Conservation (phyloP, 2,797 vertebrate species). For the Falco novaeseelandiae region DNA sequence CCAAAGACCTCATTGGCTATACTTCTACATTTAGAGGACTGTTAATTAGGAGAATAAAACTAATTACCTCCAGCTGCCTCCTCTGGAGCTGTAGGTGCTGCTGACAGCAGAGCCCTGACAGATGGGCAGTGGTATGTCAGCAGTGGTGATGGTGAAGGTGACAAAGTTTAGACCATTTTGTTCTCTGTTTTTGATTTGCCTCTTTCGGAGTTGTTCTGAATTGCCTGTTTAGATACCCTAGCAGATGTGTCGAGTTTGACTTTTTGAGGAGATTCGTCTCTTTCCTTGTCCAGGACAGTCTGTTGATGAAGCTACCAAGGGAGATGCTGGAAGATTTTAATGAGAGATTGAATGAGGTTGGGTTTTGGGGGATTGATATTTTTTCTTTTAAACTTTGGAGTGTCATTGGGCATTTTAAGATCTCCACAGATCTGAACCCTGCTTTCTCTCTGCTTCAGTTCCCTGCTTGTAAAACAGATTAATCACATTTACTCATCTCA, state of each 20-base stretch:
- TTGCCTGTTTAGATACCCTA: not conserved
- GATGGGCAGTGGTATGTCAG: not conserved
- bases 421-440: not conserved
- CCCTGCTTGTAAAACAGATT: not conserved
- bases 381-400: not conserved
- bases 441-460: not conserved
- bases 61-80: not conserved
- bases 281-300: not conserved
- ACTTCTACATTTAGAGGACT: not conserved
- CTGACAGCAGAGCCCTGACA: not conserved
- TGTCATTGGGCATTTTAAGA: not conserved
- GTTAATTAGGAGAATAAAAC: not conserved
- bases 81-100: constrained; percentile 1
- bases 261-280: not conserved
- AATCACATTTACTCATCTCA: not conserved
- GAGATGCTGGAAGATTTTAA: not conserved
- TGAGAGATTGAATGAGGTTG: not conserved
- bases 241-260: not conserved
- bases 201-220: not conserved
- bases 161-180: not conserved
- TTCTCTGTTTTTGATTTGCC: not conserved
- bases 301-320: not conserved
- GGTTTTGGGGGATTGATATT: not conserved
- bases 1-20: not conserved
- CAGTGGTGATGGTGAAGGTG: not conserved